Evolutionary conservation across 2,888 invertebrate genomes (phyloP).

Genomic region (Ecliptopera silaceata): DNA sequence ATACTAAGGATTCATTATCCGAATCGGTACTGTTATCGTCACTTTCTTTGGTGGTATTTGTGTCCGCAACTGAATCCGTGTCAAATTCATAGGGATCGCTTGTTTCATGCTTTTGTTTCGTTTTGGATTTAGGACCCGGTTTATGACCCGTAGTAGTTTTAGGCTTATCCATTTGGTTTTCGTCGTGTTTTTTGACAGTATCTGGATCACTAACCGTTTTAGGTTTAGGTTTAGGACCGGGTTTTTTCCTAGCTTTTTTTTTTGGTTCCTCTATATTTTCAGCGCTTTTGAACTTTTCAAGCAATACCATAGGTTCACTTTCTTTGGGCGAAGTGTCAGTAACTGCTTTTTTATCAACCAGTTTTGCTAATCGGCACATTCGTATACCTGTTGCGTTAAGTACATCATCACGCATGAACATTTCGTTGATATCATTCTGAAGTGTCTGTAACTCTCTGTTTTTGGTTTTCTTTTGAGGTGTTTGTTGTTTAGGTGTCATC

Average conservation of each 20-base stretch:
- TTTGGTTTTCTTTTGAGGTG: constrained; percentile 47
- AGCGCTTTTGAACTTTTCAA: constrained; percentile 56
- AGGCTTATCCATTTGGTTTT: constrained; percentile 20
- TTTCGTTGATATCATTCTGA: constrained; percentile 87
- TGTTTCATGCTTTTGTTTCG: constrained; percentile 46
- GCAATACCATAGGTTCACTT: constrained; percentile 52
- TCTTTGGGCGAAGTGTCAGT: constrained; percentile 39
- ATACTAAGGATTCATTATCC: constrained; percentile 60
- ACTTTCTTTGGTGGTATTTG: constrained; percentile 46
- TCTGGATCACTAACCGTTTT: constrained; percentile 38
- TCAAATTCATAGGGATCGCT: constrained; percentile 69
- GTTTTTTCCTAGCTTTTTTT: constrained; percentile 53
- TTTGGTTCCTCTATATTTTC: constrained; percentile 34
- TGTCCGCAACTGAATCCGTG: constrained; percentile 60
- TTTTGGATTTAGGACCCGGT: constrained; percentile 67
- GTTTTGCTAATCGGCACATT: constrained; percentile 84
- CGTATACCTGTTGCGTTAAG: constrained; percentile 84
- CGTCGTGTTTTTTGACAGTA: constrained; percentile 29
- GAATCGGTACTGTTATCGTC: constrained; percentile 57
- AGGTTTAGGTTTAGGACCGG: constrained; percentile 50
- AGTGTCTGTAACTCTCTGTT: constrained; percentile 83
- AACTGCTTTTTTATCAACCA: constrained; percentile 60
- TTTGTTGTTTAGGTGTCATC: constrained; percentile 11
- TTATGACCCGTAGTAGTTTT: constrained; percentile 40
- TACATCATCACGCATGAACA: constrained; percentile 86